Base-by-base conservation (phyloP, 2,888 invertebrate species). In the Craniophora ligustri region DNA sequence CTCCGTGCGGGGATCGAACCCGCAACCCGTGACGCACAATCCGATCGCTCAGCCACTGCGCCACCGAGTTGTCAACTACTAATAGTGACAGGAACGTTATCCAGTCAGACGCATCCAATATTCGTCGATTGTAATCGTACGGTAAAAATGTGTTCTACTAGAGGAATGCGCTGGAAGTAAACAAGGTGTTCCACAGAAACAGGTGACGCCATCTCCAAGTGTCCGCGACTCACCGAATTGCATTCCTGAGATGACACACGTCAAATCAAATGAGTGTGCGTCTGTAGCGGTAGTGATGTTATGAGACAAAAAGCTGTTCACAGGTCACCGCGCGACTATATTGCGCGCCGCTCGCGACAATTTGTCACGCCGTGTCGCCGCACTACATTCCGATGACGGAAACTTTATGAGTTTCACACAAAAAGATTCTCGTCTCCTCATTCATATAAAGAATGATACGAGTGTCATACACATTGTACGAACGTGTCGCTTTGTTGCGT, bases 381-480 rank as follows among this genome's bases (percentile, higher is more conserved):
- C 36, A 38, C 58, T 38, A 50, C 48, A 45, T 34, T 58, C 46
- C 26, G 35, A 38, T 34, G 44, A 40, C 32, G 46, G 28, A 42
- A n/a, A 59, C 48, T 30, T 57, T 55, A 62, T 45, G 72, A 72
- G 50, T 51, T 35, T 32, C 42, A 21, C 26, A 64, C 49, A 66
- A 66, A 69, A 66, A 67, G 19, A 21, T 56, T 44, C 42, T 59
- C 55, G 44, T 53, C 19, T 54, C 32, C 19, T 5, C 50, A 57
- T 39, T 53, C 41, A 38, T 35, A 39, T 34, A 35, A 56, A 54
- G 40, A 44, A 46, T 46, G 38, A 56, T 45, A 57, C 21, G 40
- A 30, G n/a, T 26, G 26, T 26, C n/a, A 26, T 26, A 40, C 34
- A 55, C 40, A 47, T 30, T 31, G 19, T 30, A 34, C 16, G 55